Conservation (phyloP, 2,797 vertebrate genomes). For the Mormyrops attenuatus region DNA sequence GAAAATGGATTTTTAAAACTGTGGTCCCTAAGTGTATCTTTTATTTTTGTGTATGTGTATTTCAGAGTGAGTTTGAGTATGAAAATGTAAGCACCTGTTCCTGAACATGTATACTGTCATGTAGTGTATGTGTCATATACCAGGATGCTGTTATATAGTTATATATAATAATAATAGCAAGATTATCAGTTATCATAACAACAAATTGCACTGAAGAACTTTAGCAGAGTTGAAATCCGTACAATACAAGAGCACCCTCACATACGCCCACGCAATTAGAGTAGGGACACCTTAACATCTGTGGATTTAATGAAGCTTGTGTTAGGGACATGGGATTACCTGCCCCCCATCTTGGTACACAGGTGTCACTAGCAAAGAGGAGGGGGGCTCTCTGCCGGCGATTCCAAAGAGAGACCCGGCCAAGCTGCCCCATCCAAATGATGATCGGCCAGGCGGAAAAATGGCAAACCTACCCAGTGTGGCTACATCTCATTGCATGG, state of each 20-base stretch:
- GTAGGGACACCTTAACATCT: not conserved
- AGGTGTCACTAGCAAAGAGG: conserved; percentile 6
- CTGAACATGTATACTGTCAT: not conserved
- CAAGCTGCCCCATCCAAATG: not conserved
- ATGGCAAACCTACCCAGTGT: not conserved
- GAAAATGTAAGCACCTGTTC: not conserved
- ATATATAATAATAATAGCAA: not conserved
- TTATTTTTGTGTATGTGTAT: conserved; percentile 23
- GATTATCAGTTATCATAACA: not conserved
- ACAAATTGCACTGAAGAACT: not conserved
- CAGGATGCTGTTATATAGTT: not conserved
- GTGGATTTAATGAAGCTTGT: conserved; percentile 13
- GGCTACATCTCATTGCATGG: not conserved
- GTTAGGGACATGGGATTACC: conserved; percentile 14
- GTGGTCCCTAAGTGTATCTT: conserved; percentile 55
- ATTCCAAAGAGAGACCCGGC: conserved; percentile 1
- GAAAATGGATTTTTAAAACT: conserved; percentile 67
- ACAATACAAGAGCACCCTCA: not conserved
- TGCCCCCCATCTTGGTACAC: not conserved
- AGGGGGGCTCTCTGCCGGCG: not conserved
- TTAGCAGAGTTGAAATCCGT: not conserved
- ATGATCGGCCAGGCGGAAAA: not conserved
- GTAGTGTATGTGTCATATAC: not conserved
- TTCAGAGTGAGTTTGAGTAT: conserved; percentile 15
- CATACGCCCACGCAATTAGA: not conserved